phyloP scores from a whole-genome alignment of 1,140 invertebrate genomes.

The Aphelinus certus region DNA sequence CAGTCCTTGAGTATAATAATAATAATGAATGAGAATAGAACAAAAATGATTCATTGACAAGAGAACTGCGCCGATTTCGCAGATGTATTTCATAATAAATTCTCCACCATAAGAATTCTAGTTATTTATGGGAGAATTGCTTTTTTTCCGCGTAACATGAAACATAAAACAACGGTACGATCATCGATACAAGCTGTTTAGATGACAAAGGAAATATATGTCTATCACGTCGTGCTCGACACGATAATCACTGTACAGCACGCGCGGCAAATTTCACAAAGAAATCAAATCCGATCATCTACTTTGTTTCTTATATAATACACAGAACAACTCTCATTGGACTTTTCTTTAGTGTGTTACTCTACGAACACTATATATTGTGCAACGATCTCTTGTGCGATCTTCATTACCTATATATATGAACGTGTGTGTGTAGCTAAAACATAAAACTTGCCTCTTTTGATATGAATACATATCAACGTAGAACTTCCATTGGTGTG shows the following conservation, averaged over 20 bases:
- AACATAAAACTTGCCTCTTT: constrained; percentile 15
- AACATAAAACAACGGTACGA: neutral
- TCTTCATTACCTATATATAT: constrained; percentile 14
- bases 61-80: too few species aligned
- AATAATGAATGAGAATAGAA: too few species aligned
- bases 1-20: too few species aligned
- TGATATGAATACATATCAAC: constrained; percentile 6
- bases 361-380: constrained; percentile 9
- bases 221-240: constrained; percentile 22
- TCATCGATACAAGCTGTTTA: constrained; percentile 8
- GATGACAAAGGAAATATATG: neutral
- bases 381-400: constrained; percentile 19
- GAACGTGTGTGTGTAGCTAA: constrained; percentile 19
- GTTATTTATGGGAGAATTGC: too few species aligned
- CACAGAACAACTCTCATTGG: constrained; percentile 21
- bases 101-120: too few species aligned
- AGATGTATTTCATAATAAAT: too few species aligned
- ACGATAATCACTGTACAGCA: constrained; percentile 33
- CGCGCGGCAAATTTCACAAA: constrained; percentile 25
- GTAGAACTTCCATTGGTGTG: constrained; percentile 30
- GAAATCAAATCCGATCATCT: constrained; percentile 25
- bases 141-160: neutral
- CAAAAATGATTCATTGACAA: too few species aligned
- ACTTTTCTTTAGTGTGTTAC: constrained; percentile 18
- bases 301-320: constrained; percentile 19